phyloP scores from a whole-genome alignment of 2,888 invertebrate genomes.

The Caradrina clavipalpis region DNA sequence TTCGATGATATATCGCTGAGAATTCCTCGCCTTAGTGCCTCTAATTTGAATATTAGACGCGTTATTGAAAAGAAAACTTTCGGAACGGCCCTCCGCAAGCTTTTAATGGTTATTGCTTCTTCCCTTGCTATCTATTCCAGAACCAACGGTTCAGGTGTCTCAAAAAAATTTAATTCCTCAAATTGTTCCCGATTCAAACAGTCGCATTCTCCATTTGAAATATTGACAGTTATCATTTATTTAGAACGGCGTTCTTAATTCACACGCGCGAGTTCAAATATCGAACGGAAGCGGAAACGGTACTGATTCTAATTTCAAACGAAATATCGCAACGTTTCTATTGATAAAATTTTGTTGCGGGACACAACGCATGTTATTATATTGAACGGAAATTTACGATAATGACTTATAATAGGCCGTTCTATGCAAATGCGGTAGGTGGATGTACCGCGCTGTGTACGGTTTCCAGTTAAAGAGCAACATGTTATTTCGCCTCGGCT shows the following conservation, averaged over 20 bases:
- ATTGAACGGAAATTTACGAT: conserved; percentile 89
- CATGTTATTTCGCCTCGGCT: conserved; percentile 54
- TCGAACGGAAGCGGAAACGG: conserved; percentile 91
- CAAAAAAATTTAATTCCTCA: conserved; percentile 55
- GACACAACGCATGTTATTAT: conserved; percentile 82
- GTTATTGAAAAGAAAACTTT: conserved; percentile 91
- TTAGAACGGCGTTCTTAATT: conserved; percentile 86
- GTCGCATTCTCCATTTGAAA: conserved; percentile 56
- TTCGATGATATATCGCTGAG: conserved; percentile 88
- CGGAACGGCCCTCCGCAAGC: conserved; percentile 84
- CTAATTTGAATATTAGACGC: conserved; percentile 91
- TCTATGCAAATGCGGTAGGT: conserved; percentile 74
- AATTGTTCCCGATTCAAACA: conserved; percentile 43
- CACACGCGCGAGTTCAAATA: conserved; percentile 83
- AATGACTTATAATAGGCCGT: conserved; percentile 82
- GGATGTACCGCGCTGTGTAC: conserved; percentile 51
- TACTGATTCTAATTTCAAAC: conserved; percentile 90
- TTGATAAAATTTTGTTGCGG: conserved; percentile 87
- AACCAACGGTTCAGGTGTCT: conserved; percentile 74
- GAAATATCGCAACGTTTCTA: conserved; percentile 88
- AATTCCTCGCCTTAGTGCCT: conserved; percentile 86
- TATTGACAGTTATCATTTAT: conserved; percentile 80
- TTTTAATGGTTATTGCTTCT: conserved; percentile 90
- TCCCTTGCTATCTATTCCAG: conserved; percentile 76
- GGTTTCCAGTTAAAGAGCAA: conserved; percentile 56